Base-by-base conservation (phyloP, 2,888 invertebrate species). In the Dicycla oo region DNA sequence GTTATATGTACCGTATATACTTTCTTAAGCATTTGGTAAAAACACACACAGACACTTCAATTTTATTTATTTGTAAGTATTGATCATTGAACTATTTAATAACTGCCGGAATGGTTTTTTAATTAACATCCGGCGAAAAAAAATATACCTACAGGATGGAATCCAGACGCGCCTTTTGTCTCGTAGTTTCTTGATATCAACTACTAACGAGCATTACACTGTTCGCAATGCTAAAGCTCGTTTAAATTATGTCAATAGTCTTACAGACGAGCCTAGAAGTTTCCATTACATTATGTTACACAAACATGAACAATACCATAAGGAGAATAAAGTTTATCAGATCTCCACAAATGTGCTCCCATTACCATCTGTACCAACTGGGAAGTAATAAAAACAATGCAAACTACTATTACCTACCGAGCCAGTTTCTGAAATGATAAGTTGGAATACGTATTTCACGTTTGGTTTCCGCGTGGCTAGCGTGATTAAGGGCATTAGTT, bases 401-500 rank as follows among this genome's bases (percentile, higher is more conserved):
- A 66, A 75, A 49, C 67, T 61, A 76, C 67, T 73, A 54, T 73
- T 78, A 69, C 73, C 13, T 78, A 69, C 73, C 13, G 45, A 78
- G 63, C 54, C n/a, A 66, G 70, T 75, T 69, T 68, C 72, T 72
- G 74, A 74, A 80, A 84, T 78, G 43, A 74, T 73, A 78, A 76
- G 70, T 83, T 73, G 73, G 62, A 61, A 85, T 75, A 79, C 68
- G 71, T 73, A 79, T 75, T 77, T 73, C 83, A 71, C 71, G 56
- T 77, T 73, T 78, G 65, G 70, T 78, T 84, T 86, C 79, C 87
- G 86, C 85, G 82, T 87, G 69, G 84, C 83, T 84, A 85, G 87
- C 83, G 86, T 85, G 86, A 89, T 89, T 89, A 90, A 88, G 88
- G 88, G 89, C 87, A 88, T 85, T 87, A 86, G 86, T 82, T 85